Conservation (phyloP, 2,797 vertebrate species). For the Schizopygopsis malacanthus region DNA sequence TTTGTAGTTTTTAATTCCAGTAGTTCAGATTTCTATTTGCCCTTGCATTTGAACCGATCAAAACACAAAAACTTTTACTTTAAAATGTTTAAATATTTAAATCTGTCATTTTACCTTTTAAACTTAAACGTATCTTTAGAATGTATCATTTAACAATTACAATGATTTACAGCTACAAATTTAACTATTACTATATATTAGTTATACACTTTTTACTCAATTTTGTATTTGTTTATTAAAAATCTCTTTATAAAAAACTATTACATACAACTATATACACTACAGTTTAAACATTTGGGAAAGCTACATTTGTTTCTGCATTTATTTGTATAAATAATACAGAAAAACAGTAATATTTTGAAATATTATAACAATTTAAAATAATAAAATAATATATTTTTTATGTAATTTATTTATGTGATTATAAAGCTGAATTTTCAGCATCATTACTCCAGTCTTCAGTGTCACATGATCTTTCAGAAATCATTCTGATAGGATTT, state of each 20-base stretch:
- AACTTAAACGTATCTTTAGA: not conserved
- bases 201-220: not conserved
- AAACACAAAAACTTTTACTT: not conserved
- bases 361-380: not conserved
- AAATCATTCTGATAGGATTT: not conserved
- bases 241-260: not conserved
- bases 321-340: not conserved
- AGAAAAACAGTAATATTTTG: not conserved
- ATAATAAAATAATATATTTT: not conserved
- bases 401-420: not conserved
- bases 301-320: not conserved
- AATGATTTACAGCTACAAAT: not conserved
- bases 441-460: not conserved
- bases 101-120: not conserved
- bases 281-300: not conserved
- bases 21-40: too few species aligned
- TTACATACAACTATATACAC: too few species aligned
- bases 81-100: not conserved
- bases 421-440: not conserved
- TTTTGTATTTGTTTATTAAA: too few species aligned
- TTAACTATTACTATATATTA: not conserved
- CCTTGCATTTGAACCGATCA: not conserved
- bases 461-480: not conserved
- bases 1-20: not conserved
- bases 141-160: not conserved